phyloP scores from a whole-genome alignment of 1,140 invertebrate species.

The Trachelipus rathkii region DNA sequence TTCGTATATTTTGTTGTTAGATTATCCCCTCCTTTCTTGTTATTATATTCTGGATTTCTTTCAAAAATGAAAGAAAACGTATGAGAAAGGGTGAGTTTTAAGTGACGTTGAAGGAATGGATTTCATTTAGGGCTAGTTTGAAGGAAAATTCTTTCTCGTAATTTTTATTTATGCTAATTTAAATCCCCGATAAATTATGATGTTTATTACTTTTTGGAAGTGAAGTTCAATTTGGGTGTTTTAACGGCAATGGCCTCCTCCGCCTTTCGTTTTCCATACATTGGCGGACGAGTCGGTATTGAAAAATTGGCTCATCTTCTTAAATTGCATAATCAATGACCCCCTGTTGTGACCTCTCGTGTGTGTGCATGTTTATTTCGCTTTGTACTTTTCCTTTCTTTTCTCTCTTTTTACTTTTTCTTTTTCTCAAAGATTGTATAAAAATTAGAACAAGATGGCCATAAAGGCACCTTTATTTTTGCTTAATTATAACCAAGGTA shows the following conservation, averaged over 20 bases:
- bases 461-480: too few species aligned
- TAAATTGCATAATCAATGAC: conserved; percentile 44
- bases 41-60: too few species aligned
- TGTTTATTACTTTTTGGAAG: neutral
- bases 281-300: conserved; percentile 24
- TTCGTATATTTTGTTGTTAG: neutral
- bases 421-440: too few species aligned
- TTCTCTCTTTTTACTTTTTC: too few species aligned
- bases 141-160: neutral
- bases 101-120: neutral
- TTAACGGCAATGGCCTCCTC: conserved; percentile 33
- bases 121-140: neutral
- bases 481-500: too few species aligned
- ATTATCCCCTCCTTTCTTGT: neutral
- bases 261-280: too few species aligned
- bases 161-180: neutral
- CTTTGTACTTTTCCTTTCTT: too few species aligned
- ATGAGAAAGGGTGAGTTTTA: neutral
- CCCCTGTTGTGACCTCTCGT: neutral
- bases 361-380: too few species aligned
- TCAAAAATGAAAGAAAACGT: too few species aligned
- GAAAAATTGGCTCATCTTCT: conserved; percentile 38
- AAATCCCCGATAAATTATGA: conserved; percentile 1
- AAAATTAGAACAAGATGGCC: too few species aligned
- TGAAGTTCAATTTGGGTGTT: conserved; percentile 14